These are phyloP conservation scores for Acanthiza pusilla DNA, from an alignment of 2,797 vertebrate genomes.

Conservation along the genomic window DNA sequence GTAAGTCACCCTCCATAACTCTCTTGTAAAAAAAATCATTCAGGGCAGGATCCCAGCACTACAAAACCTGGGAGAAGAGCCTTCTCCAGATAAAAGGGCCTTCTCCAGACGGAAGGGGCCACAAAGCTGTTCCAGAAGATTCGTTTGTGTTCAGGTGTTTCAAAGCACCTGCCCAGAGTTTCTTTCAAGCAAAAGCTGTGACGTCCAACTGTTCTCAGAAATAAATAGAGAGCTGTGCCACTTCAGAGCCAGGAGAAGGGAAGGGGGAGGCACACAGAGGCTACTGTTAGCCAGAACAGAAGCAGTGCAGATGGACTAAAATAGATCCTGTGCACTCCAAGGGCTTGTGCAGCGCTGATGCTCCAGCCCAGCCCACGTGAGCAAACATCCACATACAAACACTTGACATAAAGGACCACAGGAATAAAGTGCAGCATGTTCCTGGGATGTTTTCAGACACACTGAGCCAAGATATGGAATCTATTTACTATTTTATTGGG, in stretches of 20 bases:
- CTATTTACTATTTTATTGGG: neutral
- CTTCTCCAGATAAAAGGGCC: neutral
- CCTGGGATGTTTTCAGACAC: neutral
- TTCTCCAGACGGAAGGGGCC: neutral
- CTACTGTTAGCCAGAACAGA: neutral
- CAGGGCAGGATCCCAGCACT: neutral
- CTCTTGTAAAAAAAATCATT: neutral
- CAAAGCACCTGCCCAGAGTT: neutral
- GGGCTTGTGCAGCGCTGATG: neutral
- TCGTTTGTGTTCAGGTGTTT: neutral
- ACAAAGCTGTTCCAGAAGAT: neutral
- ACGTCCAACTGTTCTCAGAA: neutral
- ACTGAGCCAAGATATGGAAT: neutral
- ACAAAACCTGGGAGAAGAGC: neutral
- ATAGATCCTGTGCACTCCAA: neutral
- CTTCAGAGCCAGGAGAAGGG: neutral
- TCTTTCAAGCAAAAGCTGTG: neutral
- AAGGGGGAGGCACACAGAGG: neutral
- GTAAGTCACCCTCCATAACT: neutral
- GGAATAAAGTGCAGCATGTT: neutral
- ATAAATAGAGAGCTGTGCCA: neutral
- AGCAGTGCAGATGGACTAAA: neutral
- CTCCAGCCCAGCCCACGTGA: neutral
- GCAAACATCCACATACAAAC: neutral
- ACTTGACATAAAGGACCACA: neutral